Percentiles rank a stretch among this genome's conserved stretches.
phyloP scores from a whole-genome alignment of 2,797 vertebrate genomes.

The Coracias cyanogaster region DNA sequence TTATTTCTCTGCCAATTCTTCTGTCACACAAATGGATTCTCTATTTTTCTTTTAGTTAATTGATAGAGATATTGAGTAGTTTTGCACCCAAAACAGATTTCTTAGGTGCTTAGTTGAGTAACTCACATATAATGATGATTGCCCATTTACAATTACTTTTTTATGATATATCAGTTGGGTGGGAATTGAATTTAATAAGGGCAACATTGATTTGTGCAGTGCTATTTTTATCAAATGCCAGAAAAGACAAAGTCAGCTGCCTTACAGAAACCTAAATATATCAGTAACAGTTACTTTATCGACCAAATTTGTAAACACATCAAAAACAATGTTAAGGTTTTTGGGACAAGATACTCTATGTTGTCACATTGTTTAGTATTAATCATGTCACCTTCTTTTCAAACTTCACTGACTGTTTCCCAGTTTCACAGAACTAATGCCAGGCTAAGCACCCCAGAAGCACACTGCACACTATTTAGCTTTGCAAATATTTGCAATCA shows the following conservation, averaged over 20 bases:
- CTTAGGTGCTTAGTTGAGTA: neutral
- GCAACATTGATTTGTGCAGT: neutral
- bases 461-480: neutral
- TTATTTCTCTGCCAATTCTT: constrained; percentile 6
- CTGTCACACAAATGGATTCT: neutral
- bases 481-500: neutral
- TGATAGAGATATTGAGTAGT: constrained; percentile 3
- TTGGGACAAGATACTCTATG: neutral
- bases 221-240: constrained; percentile 2
- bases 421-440: neutral
- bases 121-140: neutral
- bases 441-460: neutral
- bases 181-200: constrained; percentile 3
- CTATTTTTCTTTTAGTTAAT: constrained; percentile 1
- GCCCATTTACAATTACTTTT: neutral
- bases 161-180: neutral
- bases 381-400: neutral
- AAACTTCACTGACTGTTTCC: neutral
- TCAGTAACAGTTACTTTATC: neutral
- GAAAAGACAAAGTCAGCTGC: neutral
- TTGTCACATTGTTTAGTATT: neutral
- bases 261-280: neutral
- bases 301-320: neutral
- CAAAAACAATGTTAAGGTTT: neutral
- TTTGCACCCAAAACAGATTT: neutral